Evolutionary conservation across 1,140 invertebrate genomes (phyloP), one percentile per base, ranked within the genome.

Genomic region (Epicauta chinensis): DNA sequence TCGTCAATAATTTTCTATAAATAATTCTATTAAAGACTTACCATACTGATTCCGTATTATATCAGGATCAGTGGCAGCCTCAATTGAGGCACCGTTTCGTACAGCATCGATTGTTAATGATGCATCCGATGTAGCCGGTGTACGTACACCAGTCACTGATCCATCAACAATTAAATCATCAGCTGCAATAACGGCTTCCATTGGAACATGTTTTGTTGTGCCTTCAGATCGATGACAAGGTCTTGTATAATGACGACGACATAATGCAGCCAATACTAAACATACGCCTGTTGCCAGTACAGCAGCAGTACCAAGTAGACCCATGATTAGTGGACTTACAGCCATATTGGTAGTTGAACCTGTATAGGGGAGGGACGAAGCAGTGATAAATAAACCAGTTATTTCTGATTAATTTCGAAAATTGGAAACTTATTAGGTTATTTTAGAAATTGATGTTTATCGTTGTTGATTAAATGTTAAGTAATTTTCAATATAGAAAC

Each of bases 11-110:
- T 23, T 23, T 23, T 7, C 7, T 23, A 12, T 39, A 16, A 6
- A 6, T 3, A 16, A 29, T 43, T 43, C 15, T 43, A 43, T 5
- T 11, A 43, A 9, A 6, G 7, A 69, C 79, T 80, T 69, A 89
- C 87, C 86, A 74, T 88, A 87, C 75, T 89, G 83, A 76, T 85
- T 87, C 55, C 86, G 83, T 71, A 89, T 88, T 59, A 90, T 87
- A 71, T 90, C 87, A 12, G 87, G 87, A 75, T 90, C 75, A 23
- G 72, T 72, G 44, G 67, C 71, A 44, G n/a, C n/a, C n/a, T 71
- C 67, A 17, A 67, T 42, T n/a, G 58, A 57, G 13, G 61, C 51
- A 31, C 67, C 62, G 43, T 69, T 67, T 30, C 62, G 53, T 6
- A 65, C 47, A 16, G 64, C 59, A 47, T 68, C 66, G 3, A 62